Percentiles rank a stretch among this genome's conserved stretches.
These are phyloP conservation scores for Synanthedon myopaeformis DNA, from an alignment of 2,888 invertebrate genomes.

Conservation along the genomic window DNA sequence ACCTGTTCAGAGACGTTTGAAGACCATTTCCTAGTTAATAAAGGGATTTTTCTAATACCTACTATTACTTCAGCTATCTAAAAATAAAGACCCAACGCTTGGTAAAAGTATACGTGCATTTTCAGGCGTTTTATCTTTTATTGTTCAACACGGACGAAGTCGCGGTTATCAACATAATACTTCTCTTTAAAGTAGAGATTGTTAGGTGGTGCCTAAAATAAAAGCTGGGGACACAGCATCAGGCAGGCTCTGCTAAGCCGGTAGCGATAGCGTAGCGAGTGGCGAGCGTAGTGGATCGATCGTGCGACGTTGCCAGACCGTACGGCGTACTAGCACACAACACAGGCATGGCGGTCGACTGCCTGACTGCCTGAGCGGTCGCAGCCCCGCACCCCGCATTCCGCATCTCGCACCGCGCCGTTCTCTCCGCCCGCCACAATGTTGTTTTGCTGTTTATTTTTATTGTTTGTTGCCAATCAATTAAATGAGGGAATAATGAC, in stretches of 20 bases:
- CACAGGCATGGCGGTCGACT: slow-evolving; percentile 1
- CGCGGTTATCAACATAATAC: no score
- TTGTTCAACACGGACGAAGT: no score
- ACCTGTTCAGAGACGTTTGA: no score
- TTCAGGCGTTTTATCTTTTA: no score
- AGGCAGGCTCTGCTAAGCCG: background rate
- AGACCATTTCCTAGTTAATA: no score
- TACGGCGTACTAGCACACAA: slow-evolving; percentile 8
- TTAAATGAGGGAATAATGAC: slow-evolving; percentile 45
- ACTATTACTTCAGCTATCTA: no score
- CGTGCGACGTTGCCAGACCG: slow-evolving; percentile 58
- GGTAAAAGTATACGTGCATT: no score
- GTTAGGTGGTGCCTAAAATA: background rate
- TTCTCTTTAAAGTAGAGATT: no score
- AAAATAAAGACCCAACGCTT: no score
- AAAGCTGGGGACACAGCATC: background rate
- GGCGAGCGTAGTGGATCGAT: slow-evolving; percentile 34
- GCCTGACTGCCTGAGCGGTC: no score
- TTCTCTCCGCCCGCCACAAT: background rate
- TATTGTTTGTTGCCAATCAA: slow-evolving; percentile 52
- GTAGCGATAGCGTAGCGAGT: background rate
- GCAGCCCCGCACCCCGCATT: slow-evolving; percentile 1
- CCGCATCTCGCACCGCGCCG: slow-evolving; percentile 9
- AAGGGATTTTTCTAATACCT: no score
- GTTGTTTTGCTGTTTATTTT: slow-evolving; percentile 37